A percentile compares a stretch with the other conserved stretches of the same genome.
Conservation (phyloP, 2,113 vertebrate species). For the human (Homo sapiens) region GRCh38 chr13:38031501-38032000, state of each 20-base stretch:
- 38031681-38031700: not conserved
- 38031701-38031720: not conserved
- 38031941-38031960: constrained; percentile 71
- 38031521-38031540: not conserved
- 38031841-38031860: constrained; percentile 60
- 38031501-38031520: not conserved
- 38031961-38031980: constrained; percentile 69
- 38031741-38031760: not conserved
- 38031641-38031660: not conserved
- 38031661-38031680: not conserved
- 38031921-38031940: constrained; percentile 74
- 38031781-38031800: constrained; percentile 2
- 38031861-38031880: constrained; percentile 63
- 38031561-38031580: not conserved
- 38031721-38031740: not conserved
- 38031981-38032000: constrained; percentile 72
- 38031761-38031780: not conserved
- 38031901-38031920: constrained; percentile 60
- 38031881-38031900: constrained; percentile 64
- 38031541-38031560: too few species aligned
- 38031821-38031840: constrained; percentile 48
- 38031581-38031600: not conserved
- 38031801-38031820: constrained; percentile 31
- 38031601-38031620: not conserved
- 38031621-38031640: not conserved